These are phyloP conservation scores for Nixonia krombeini DNA, from an alignment of 1,140 invertebrate genomes.

Conservation along the genomic window DNA sequence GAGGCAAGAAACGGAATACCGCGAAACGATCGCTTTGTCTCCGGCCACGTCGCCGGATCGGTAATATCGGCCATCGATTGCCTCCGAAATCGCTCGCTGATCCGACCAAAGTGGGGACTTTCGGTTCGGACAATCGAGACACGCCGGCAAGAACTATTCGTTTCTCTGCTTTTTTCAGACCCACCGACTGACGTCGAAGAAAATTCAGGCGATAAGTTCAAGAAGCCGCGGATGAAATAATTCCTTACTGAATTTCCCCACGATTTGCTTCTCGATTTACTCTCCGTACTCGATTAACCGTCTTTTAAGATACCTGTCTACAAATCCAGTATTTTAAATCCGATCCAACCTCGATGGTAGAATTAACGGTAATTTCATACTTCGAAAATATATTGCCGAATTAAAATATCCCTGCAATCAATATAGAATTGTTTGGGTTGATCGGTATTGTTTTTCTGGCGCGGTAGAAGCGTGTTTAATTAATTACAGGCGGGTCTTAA, in stretches of 20 bases:
- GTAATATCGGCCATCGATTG: conserved; percentile 44
- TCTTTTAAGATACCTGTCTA: no score
- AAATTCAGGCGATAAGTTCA: conserved; percentile 22
- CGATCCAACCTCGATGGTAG: no score
- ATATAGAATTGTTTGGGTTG: no score
- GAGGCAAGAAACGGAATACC: conserved; percentile 48
- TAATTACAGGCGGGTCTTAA: no score
- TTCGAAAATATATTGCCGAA: no score
- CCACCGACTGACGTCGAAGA: conserved; percentile 26
- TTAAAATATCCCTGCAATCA: no score
- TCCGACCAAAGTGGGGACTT: conserved; percentile 35
- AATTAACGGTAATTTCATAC: no score
- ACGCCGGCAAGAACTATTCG: conserved; percentile 46
- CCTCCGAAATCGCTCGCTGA: conserved; percentile 37
- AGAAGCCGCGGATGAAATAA: no score
- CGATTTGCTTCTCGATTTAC: conserved; percentile 34
- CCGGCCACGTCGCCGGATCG: conserved; percentile 38
- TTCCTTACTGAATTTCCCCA: not conserved
- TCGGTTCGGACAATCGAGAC: conserved; percentile 31
- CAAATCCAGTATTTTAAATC: no score
- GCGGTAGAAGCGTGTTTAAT: no score
- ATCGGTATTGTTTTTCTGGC: conserved; percentile 8
- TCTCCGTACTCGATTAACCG: no score
- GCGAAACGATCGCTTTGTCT: conserved; percentile 53
- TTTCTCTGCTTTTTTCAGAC: conserved; percentile 36